Evolutionary conservation across 2,888 invertebrate species (phyloP).

Genomic region (Meta bourneti): DNA sequence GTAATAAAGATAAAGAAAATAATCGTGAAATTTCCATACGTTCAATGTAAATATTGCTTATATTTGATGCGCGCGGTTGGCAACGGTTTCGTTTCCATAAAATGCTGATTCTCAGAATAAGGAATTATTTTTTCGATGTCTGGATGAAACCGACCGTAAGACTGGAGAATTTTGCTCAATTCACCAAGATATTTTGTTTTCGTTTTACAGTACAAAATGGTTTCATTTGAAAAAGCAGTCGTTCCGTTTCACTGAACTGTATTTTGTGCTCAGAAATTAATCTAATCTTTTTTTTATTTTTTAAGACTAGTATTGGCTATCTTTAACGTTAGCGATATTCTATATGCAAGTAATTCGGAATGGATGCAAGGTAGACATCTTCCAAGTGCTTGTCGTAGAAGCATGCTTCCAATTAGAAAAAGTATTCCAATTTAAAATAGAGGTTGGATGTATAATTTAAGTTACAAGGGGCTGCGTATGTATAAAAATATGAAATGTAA

Average conservation of each 20-base stretch:
- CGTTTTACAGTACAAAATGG: not conserved
- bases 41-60: not conserved
- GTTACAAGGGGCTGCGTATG: too few relatives aligned
- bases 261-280: too few relatives aligned
- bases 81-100: conserved; percentile 7
- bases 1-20: conserved; percentile 26
- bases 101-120: not conserved
- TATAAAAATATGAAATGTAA: too few relatives aligned
- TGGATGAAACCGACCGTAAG: not conserved
- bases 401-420: too few relatives aligned
- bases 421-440: too few relatives aligned
- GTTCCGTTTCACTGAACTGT: not conserved
- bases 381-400: too few relatives aligned
- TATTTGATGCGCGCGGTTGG: conserved; percentile 19
- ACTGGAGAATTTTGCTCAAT: not conserved
- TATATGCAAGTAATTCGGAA: too few relatives aligned
- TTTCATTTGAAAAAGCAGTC: not conserved
- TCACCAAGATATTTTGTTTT: not conserved
- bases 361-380: too few relatives aligned
- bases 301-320: too few relatives aligned
- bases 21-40: conserved; percentile 32
- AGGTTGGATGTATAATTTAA: too few relatives aligned
- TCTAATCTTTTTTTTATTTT: too few relatives aligned
- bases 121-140: not conserved
- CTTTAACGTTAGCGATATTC: too few relatives aligned